Conservation (phyloP, 1,140 invertebrate species). For the Choristoneura fumiferana region DNA sequence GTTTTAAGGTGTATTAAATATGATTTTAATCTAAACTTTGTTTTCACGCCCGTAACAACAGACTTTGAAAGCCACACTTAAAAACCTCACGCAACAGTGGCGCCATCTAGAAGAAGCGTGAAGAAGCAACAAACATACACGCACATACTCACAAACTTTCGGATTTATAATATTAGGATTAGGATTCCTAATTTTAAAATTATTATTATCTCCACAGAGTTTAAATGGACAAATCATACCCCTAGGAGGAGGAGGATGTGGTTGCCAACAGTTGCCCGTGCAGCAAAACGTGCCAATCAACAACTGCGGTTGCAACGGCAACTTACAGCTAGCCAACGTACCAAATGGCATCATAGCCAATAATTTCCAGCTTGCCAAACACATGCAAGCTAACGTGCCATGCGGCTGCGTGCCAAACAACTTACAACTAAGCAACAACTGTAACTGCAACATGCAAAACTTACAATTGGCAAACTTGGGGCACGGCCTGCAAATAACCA, state of each 20-base stretch:
- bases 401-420: background rate
- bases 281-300: conserved; percentile 4
- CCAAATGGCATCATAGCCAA: background rate
- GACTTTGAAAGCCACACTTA: too few relatives aligned
- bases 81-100: too few relatives aligned
- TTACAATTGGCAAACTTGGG: background rate
- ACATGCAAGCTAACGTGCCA: background rate
- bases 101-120: too few relatives aligned
- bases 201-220: background rate
- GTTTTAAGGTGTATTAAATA: too few relatives aligned
- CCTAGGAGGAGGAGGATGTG: background rate
- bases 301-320: background rate
- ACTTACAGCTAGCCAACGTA: background rate
- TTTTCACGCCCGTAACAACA: too few relatives aligned
- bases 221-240: background rate
- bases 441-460: too few relatives aligned
- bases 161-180: too few relatives aligned
- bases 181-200: background rate
- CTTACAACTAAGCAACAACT: too few relatives aligned
- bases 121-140: too few relatives aligned
- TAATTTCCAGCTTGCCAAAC: conserved; percentile 5
- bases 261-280: background rate
- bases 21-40: too few relatives aligned
- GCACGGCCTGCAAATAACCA: background rate
- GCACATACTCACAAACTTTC: too few relatives aligned